Conservation (phyloP, 2,888 invertebrate genomes). For the Tachina lurida region DNA sequence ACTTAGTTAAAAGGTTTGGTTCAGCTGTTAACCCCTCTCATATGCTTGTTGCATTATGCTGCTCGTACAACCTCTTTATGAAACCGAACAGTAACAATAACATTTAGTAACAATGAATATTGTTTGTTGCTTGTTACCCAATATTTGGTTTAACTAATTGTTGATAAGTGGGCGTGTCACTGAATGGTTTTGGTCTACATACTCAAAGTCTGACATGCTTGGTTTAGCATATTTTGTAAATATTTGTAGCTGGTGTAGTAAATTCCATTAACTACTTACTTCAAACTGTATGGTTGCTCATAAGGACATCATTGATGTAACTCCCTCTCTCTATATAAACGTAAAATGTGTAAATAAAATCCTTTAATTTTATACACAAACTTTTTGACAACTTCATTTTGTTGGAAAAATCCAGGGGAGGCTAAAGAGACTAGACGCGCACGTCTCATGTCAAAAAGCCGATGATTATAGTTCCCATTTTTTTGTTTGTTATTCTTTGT, state of each 20-base stretch:
- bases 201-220: conserved; percentile 39
- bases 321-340: background rate
- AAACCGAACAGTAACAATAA: conserved; percentile 59
- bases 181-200: conserved; percentile 56
- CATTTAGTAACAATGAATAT: conserved; percentile 28
- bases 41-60: conserved; percentile 39
- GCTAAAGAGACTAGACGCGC: conserved; percentile 27
- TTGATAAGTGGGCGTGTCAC: conserved; percentile 74
- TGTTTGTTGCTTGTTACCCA: conserved; percentile 40
- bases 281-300: conserved; percentile 44
- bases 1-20: background rate
- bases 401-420: conserved; percentile 12
- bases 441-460: conserved; percentile 64
- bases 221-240: conserved; percentile 40
- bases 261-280: conserved; percentile 69
- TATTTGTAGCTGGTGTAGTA: conserved; percentile 47
- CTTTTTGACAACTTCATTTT: conserved; percentile 56
- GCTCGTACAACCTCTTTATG: conserved; percentile 54
- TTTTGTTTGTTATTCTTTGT: conserved; percentile 17
- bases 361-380: conserved; percentile 59
- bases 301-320: conserved; percentile 44
- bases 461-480: conserved; percentile 56
- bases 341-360: conserved; percentile 12
- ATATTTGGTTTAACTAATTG: conserved; percentile 68
- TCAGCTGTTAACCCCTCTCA: conserved; percentile 36